Evolutionary conservation across 2,797 vertebrate genomes (phyloP), one percentile per base, ranked within the genome.

Genomic region (Notolepis coatsorum): DNA sequence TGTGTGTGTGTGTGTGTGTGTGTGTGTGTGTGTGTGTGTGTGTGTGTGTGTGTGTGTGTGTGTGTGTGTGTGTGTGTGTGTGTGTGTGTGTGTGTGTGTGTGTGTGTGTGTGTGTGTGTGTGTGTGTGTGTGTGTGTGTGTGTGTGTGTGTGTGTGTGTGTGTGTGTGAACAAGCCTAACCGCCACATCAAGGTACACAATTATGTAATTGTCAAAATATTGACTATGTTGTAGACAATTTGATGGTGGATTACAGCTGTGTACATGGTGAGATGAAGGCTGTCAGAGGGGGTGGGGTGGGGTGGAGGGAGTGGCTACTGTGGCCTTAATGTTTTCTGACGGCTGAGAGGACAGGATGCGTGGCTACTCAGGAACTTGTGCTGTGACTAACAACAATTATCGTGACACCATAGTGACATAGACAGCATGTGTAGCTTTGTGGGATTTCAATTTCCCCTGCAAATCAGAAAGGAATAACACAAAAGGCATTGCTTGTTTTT

Each of bases 331-430:
- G 65, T 53, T 33, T 43, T 66, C 49, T 61, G 71, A 84, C 35
- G 56, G 48, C 6, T 30, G 56, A 65, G 69, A 61, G 43, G 73
- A 79, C 45, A 74, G 38, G 37, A 71, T 68, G n/a, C n/a, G n/a
- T n/a, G 73, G 57, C 65, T 72, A 54, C 71, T 66, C 25, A 63
- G 56, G 64, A 73, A 75, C 56, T 56, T 89, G 77, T 91, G 86
- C 85, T 87, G 70, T 76, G 77, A 72, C 72, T 47, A 60, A 31
- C 31, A 55, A 83, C 73, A 71, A 57, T 68, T 71, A 49, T 3
- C 63, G 52, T 77, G 7, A 7, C 24, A n/a, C 60, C 57, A 73
- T 60, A 61, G 71, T 62, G 69, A 79, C 52, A 58, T n/a, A n/a
- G 62, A 76, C 41, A 45, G 59, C 25, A 51, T 38, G 61, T 38